Evolutionary conservation across 2,113 vertebrate genomes (phyloP), one percentile per base, ranked within the genome.

Genomic region (Dinomys branickii): DNA sequence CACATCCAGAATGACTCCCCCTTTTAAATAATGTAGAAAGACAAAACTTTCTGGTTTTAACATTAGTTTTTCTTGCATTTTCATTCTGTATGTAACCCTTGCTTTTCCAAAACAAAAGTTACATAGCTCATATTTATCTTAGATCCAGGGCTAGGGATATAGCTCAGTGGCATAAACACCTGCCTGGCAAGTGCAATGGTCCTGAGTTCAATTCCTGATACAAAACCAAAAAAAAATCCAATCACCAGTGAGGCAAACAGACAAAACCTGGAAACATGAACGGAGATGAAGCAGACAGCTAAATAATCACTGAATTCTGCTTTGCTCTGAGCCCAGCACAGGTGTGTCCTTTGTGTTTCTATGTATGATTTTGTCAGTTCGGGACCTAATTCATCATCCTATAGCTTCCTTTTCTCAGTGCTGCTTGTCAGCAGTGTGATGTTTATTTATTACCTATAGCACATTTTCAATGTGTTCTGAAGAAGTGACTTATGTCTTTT

Each of bases 61-160:
- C 80, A 16, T 16, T 80, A 92, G 33, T 92, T 90, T 59, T 89
- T 44, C 58, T 88, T 67, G 12, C 10, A 71, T 65, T 86, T 93
- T 94, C 35, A 71, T 16, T 83, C 30, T 26, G 2, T 56, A 56
- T 35, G 5, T 4, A 94, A 54, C 52, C 28, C 9, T 94, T 85
- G 38, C n/a, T 54, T 96, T 89, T 88, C 22, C 8, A 73, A 71
- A 35, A 50, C 6, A 93, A 89, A 86, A 28, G 89, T 78, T 91
- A 80, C 3, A 11, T 28, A 67, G 56, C 0, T 92, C 24, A 56
- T 50, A 69, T 9, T 88, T n/a, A 54, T 59, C 75, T 92, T 81
- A 87, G 54, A 94, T 65, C n/a, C n/a, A n/a, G n/a, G n/a, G n/a
- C n/a, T n/a, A n/a, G n/a, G n/a, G n/a, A n/a, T n/a, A n/a, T n/a